Percentiles rank a stretch among this genome's conserved stretches.
Conservation (phyloP, 2,797 vertebrate species). For the Hylomyscus alleni region DNA sequence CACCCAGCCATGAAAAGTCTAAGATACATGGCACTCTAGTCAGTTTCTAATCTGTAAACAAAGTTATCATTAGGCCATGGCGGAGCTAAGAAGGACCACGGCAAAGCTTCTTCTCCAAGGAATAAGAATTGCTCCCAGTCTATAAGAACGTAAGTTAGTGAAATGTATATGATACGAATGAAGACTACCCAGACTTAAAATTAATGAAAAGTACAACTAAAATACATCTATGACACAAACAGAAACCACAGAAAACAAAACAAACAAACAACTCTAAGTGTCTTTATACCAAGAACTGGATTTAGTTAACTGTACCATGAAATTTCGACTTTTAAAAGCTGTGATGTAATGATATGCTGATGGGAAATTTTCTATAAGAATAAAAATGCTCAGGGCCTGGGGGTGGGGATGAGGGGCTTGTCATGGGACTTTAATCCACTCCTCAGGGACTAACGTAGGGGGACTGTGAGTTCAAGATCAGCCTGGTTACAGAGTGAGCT, state of each 20-base stretch:
- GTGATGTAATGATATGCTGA: background rate
- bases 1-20: background rate
- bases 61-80: slow-evolving; percentile 1
- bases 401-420: too few species aligned
- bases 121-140: background rate
- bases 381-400: background rate
- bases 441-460: background rate
- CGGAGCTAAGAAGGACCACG: background rate
- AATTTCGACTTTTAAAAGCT: background rate
- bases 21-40: background rate
- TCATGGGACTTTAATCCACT: background rate
- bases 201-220: background rate
- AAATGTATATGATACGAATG: background rate
- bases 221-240: background rate
- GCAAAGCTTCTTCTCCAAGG: background rate
- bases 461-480: background rate
- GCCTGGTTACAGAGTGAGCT: background rate
- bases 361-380: background rate
- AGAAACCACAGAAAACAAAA: background rate
- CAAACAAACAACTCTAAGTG: background rate
- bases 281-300: background rate
- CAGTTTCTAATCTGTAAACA: background rate
- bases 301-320: background rate
- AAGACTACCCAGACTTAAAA: background rate
- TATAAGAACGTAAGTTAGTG: background rate